phyloP scores from a whole-genome alignment of 2,113 vertebrate species.

The Eulemur macaco region DNA sequence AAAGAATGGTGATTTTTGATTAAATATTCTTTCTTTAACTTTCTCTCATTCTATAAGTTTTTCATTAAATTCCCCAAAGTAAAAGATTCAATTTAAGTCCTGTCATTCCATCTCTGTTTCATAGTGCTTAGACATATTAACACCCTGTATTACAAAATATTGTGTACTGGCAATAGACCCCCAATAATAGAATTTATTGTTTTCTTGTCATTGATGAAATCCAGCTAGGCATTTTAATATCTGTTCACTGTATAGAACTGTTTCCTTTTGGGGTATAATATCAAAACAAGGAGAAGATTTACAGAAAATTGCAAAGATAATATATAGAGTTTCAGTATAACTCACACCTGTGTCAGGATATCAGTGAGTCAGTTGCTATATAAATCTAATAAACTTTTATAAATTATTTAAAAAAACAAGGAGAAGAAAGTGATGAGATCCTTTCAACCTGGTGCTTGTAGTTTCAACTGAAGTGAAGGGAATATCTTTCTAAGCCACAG shows the following conservation, averaged over 20 bases:
- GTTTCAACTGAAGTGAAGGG: background rate
- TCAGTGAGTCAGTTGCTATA: too few species aligned
- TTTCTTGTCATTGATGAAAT: slow-evolving; percentile 49
- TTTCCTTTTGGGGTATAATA: background rate
- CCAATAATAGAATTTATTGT: background rate
- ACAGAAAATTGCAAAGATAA: too few species aligned
- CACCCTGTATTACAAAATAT: slow-evolving; percentile 53
- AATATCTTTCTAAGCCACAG: background rate
- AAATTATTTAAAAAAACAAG: background rate
- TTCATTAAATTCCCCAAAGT: slow-evolving; percentile 60
- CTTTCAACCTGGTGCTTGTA: background rate
- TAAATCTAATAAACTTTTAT: too few species aligned
- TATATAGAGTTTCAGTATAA: too few species aligned
- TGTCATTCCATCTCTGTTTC: slow-evolving; percentile 57
- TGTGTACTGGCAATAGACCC: slow-evolving; percentile 29
- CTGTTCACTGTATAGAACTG: background rate
- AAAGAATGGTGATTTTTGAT: slow-evolving; percentile 44
- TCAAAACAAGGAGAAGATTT: background rate
- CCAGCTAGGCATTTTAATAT: slow-evolving; percentile 19
- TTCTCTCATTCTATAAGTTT: slow-evolving; percentile 54
- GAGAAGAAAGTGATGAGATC: background rate
- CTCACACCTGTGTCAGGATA: too few species aligned
- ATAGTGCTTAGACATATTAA: slow-evolving; percentile 43
- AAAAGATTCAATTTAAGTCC: slow-evolving; percentile 68
- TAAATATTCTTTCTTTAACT: slow-evolving; percentile 60